Evolutionary conservation across 2,113 vertebrate species (phyloP), one percentile per base, ranked within the genome.

Genomic region (Anarrhichthys ocellatus): DNA sequence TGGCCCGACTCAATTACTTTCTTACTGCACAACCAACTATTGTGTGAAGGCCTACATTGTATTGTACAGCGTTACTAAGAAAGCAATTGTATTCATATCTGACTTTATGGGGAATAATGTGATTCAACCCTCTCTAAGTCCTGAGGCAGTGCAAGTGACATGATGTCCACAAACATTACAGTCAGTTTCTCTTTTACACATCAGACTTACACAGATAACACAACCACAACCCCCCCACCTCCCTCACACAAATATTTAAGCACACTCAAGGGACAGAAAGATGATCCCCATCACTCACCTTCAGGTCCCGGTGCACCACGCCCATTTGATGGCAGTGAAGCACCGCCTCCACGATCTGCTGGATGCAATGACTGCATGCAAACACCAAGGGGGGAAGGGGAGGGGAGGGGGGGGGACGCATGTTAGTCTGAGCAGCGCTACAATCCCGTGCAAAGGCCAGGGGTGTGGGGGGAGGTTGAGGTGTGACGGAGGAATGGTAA

Each of bases 291-390:
- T 91, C 88, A 97, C 97, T 97, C 95, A 99, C 97, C 97, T 99
- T 99, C 93, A 99, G 96, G 95, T 99, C 98, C 94, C 97, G 96
- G 96, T 99, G 97, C 93, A 99, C 98, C 87, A 99, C 97, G 79
- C 97, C 98, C 97, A 97, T 97, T 94, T 98, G 97, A 95, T 98
- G 97, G 95, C 97, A 98, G 90, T 97, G 97, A 93, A 97, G 97
- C 93, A 98, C 97, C 67, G 97, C 97, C 94, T 98, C 97, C 96
- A 98, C 95, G 96, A 98, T 98, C 96, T 98, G 97, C 96, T 98
- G 97, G 96, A 98, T 98, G 96, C 97, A 98, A 96, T 98, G 97
- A 96, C 97, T 98, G 96, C 92, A 93, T 96, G 96, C 95, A 96
- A 96, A 97, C 94, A 95, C 91, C 94, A 95, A 92, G 93, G 88